Percentiles rank a stretch among this genome's conserved stretches.
phyloP scores from a whole-genome alignment of 2,113 vertebrate species.

The Crotalus tigris region DNA sequence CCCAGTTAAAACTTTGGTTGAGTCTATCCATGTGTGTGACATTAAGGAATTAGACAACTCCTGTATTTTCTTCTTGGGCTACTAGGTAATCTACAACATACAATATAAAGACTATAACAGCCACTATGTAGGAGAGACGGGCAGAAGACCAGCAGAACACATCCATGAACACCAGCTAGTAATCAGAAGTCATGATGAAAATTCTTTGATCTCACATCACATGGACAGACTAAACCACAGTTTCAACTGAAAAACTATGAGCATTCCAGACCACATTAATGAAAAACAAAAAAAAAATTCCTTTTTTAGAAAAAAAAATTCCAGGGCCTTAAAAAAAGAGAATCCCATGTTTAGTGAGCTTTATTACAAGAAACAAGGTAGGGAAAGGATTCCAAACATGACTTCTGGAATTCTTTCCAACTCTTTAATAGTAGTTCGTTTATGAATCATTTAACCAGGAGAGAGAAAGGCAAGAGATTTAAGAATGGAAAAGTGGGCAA shows the following conservation, averaged over 20 bases:
- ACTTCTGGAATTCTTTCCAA: not conserved
- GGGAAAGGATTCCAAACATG: not conserved
- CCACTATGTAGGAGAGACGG: not conserved
- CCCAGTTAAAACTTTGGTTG: not conserved
- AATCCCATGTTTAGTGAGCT: not conserved
- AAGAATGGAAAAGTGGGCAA: not conserved
- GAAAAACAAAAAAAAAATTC: too few relatives aligned
- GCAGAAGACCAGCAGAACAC: not conserved
- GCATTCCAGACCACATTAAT: not conserved
- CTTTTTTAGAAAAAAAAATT: not conserved
- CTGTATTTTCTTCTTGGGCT: not conserved
- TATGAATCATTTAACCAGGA: not conserved
- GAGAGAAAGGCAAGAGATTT: not conserved
- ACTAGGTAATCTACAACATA: not conserved
- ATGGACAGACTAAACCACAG: not conserved
- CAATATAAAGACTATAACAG: not conserved
- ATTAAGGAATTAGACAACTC: not conserved
- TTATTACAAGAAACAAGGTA: not conserved
- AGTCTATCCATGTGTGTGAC: not conserved
- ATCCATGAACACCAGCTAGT: not conserved
- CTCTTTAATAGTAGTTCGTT: not conserved
- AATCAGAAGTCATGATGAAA: not conserved
- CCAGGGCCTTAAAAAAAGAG: not conserved
- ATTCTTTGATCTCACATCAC: not conserved
- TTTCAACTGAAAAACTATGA: not conserved